Evolutionary conservation across 2,113 vertebrate genomes (phyloP).

Genomic region (Penelope pileata): DNA sequence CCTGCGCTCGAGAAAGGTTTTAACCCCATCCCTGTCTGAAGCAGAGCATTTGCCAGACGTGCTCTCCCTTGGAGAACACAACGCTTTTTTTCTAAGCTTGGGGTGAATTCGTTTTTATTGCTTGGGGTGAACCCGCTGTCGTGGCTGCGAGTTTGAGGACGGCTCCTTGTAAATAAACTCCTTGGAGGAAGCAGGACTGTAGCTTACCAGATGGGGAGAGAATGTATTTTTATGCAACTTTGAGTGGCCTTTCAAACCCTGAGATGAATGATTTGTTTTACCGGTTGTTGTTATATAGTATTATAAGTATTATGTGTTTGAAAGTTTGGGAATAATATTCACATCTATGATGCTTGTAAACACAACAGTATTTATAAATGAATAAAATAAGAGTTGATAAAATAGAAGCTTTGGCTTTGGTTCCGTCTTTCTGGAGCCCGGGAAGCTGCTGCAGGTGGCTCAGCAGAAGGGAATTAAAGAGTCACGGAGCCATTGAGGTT

Average conservation of each 20-base stretch:
- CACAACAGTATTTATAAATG: constrained; percentile 85
- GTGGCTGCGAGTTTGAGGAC: constrained; percentile 47
- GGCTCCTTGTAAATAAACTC: constrained; percentile 75
- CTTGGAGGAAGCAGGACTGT: constrained; percentile 58
- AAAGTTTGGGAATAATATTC: constrained; percentile 80
- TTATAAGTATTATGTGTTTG: constrained; percentile 79
- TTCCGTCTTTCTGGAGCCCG: not conserved
- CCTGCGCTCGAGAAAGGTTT: too few species aligned
- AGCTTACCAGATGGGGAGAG: constrained; percentile 72
- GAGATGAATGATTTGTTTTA: constrained; percentile 79
- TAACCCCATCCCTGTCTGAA: constrained; percentile 27
- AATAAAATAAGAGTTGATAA: constrained; percentile 78
- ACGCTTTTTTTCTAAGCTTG: constrained; percentile 40
- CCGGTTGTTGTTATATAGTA: constrained; percentile 76
- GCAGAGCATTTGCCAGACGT: constrained; percentile 43
- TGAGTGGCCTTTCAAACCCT: constrained; percentile 83
- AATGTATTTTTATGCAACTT: constrained; percentile 86
- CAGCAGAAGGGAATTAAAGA: too few species aligned
- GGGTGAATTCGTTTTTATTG: constrained; percentile 48
- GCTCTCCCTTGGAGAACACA: not conserved
- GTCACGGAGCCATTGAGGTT: too few species aligned
- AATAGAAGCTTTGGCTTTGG: constrained; percentile 70
- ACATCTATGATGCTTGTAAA: constrained; percentile 83
- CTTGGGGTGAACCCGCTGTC: constrained; percentile 38
- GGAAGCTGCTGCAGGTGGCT: not conserved